Evolutionary conservation across 2,797 vertebrate genomes (phyloP), one percentile per base, ranked within the genome.

Genomic region (Xenopus petersii): DNA sequence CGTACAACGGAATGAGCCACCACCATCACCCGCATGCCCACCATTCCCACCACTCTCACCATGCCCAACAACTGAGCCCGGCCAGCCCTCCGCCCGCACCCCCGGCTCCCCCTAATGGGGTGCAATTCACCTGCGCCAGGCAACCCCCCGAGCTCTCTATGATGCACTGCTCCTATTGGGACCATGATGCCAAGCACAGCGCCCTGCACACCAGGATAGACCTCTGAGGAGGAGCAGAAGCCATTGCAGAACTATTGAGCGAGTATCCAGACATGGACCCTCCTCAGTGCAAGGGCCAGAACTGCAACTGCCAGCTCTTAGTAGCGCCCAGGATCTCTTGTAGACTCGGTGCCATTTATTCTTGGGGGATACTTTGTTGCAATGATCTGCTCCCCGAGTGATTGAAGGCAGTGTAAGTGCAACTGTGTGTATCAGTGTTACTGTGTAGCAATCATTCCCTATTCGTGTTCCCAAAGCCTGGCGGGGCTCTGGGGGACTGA

Each of bases 81-180:
- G 93, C 88, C 82, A 96, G 95, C 75, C 92, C 96, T 1, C 94
- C 93, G 59, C 91, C 94, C 0, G 91, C 94, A 2, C 89, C 91
- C 0, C 92, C 94, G 49, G 92, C 95, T 60, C 91, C 94, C 60
- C 87, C 91, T 42, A 90, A 91, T 58, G 95, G 93, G 80, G 90
- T 93, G 1, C 97, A 97, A 90, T 98, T 99, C 86, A 93, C 95
- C 55, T 98, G 97, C 87, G 93, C 97, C 81, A 94, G 96, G 71
- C 97, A 98, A 89, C 95, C 97, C 42, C 84, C 93, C 80, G 96
- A 98, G 87, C 93, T 98, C 63, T 94, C 96, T 81, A 94, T 98
- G 94, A 97, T 98, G 96, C 96, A 96, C 88, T 98, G 95, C 88
- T 95, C 97, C 16, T 99, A 98, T 86, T 99, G 96, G 96, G 96